Evolutionary conservation across 2,797 vertebrate genomes (phyloP).

Genomic region (Phalanger gymnotis): DNA sequence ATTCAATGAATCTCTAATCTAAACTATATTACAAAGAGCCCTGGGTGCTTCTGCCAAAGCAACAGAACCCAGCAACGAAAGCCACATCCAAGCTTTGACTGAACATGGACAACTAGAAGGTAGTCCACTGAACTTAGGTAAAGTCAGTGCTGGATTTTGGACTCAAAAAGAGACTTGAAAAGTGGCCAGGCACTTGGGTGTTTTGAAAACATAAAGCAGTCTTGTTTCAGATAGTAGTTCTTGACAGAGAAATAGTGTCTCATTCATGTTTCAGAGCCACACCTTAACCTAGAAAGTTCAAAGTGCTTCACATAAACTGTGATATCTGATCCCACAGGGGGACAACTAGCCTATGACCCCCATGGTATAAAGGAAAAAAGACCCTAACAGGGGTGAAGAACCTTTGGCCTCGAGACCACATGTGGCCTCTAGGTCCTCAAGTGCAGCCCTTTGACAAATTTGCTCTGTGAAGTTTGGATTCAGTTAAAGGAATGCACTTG

Average conservation of each 20-base stretch:
- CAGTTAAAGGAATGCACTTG: no score
- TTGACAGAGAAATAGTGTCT: conserved; percentile 41
- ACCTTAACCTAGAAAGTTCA: conserved; percentile 40
- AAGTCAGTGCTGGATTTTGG: background rate
- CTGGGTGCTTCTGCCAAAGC: background rate
- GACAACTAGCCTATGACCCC: conserved; percentile 3
- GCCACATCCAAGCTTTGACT: background rate
- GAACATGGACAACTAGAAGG: background rate
- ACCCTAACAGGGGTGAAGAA: background rate
- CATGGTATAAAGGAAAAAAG: background rate
- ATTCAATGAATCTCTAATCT: background rate
- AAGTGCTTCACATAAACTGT: conserved; percentile 47
- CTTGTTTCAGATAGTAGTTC: background rate
- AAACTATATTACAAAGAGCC: background rate
- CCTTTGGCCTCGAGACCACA: no score
- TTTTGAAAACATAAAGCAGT: conserved; percentile 28
- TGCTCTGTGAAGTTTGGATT: no score
- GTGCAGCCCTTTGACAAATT: no score
- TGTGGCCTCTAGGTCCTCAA: no score
- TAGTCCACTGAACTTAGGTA: background rate
- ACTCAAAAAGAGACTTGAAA: background rate
- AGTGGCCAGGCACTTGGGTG: background rate
- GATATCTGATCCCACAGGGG: background rate
- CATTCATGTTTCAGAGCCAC: background rate
- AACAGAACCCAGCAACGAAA: background rate